Evolutionary conservation across 37 sponge, comb jelly and placozoan species (phyloP).

Genomic region (Cladorhizidae sp.): DNA sequence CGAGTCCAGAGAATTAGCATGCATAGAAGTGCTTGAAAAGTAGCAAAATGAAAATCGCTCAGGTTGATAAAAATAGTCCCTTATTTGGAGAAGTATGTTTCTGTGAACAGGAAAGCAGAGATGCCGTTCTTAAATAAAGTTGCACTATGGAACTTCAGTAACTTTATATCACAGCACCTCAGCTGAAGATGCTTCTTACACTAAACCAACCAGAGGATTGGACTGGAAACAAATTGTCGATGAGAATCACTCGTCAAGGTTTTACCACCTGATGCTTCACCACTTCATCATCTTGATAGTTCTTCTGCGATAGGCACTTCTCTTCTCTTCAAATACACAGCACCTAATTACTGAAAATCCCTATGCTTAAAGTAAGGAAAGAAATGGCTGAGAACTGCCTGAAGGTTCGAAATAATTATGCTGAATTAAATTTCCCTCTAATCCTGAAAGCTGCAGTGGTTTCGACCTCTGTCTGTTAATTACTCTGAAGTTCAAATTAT

Average conservation of each 20-base stretch:
- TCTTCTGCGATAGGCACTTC: not conserved
- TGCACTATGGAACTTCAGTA: constrained; percentile 45
- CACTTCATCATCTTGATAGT: not conserved
- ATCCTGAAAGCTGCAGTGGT: too few species aligned
- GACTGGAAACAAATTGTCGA: not conserved
- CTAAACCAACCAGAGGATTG: not conserved
- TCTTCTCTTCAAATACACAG: not conserved
- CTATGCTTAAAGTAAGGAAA: constrained; percentile 31
- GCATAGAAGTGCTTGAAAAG: constrained; percentile 27
- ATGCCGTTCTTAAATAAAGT: constrained; percentile 61
- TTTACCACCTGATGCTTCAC: not conserved
- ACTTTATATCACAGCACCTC: not conserved
- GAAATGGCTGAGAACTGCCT: not conserved
- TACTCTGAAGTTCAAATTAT: constrained; percentile 28
- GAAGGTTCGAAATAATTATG: constrained; percentile 31
- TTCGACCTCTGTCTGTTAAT: constrained; percentile 33
- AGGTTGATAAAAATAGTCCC: constrained; percentile 75
- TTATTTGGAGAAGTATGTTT: constrained; percentile 69
- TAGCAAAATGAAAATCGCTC: constrained; percentile 30
- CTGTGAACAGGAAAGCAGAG: constrained; percentile 74
- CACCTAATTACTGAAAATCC: constrained; percentile 10
- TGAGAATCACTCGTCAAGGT: not conserved
- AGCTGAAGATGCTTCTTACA: not conserved
- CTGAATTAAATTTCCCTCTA: constrained; percentile 27
- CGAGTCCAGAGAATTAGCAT: constrained; percentile 25